Evolutionary conservation across 1,140 invertebrate species (phyloP), one percentile per base, ranked within the genome.

Genomic region (Linepithema humile): DNA sequence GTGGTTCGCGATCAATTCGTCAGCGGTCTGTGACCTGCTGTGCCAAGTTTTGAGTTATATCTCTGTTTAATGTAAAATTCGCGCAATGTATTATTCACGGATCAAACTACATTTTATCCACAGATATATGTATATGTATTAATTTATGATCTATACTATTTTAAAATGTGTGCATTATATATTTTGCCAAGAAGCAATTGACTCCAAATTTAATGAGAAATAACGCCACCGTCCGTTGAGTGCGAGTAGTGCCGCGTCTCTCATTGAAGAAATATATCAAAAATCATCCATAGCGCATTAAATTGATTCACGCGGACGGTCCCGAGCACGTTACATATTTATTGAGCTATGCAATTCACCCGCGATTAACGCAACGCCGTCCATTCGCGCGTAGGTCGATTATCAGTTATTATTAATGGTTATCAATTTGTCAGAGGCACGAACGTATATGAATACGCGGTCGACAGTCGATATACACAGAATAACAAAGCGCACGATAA

Each of bases 341-440:
- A 80, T 80, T 40, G 75, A 40, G 48, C 75, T 80, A 53, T 80
- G 64, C 75, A 70, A 80, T 55, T 80, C 75, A 69, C 64, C 48
- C 23, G 48, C 75, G 75, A 80, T 80, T 80, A 80, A 80, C 64
- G 75, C 48, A 80, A 70, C 75, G 64, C n/a, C n/a, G n/a, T 26
- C 53, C 64, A 69, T 78, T 80, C 64, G 75, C 64, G 75, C 60
- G 35, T 55, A 69, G 62, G 75, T 80, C 75, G 75, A 80, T 80
- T 80, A 80, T 80, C 73, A 57, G 60, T 83, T 77, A 83, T 83
- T 65, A 78, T 57, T 83, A 77, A 65, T 78, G 60, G 60, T 83
- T 55, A 83, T 83, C 73, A 83, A 64, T 83, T 83, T 83, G 82
- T 83, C 82, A 65, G 73, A 78, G 48, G 45, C 45, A 64, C 38